phyloP scores from a whole-genome alignment of 2,797 vertebrate species.

The Poeciliopsis turneri region DNA sequence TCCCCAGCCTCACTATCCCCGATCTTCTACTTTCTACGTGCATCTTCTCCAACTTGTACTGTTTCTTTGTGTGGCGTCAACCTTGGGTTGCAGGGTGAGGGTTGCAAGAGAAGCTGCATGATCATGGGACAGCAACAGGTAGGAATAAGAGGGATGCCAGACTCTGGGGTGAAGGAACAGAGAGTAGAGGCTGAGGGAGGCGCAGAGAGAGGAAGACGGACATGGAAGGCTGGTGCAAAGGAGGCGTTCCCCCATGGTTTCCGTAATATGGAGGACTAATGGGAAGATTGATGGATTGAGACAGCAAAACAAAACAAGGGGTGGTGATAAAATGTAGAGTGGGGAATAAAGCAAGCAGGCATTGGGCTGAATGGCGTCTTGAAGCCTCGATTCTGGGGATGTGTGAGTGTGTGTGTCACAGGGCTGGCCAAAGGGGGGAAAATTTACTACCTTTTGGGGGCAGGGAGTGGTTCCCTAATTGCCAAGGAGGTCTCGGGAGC shows the following conservation, averaged over 20 bases:
- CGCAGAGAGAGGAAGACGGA: constrained; percentile 50
- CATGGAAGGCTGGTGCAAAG: constrained; percentile 81
- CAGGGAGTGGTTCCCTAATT: constrained; percentile 91
- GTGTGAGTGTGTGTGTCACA: constrained; percentile 76
- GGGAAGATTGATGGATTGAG: constrained; percentile 97
- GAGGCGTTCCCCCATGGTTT: constrained; percentile 85
- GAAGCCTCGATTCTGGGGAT: constrained; percentile 67
- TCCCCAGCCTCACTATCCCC: constrained; percentile 74
- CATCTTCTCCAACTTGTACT: constrained; percentile 29
- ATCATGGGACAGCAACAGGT: constrained; percentile 18
- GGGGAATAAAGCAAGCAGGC: constrained; percentile 72
- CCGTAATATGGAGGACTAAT: constrained; percentile 91
- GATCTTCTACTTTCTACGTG: constrained; percentile 19
- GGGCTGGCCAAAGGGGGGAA: constrained; percentile 71
- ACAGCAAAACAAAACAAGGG: constrained; percentile 84
- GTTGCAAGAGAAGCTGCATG: neutral
- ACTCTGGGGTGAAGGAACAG: constrained; percentile 32
- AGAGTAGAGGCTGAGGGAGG: constrained; percentile 71
- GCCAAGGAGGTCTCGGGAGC: constrained; percentile 88
- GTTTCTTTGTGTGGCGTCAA: constrained; percentile 4
- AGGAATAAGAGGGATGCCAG: constrained; percentile 13
- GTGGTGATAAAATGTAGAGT: constrained; percentile 82
- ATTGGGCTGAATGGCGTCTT: constrained; percentile 73
- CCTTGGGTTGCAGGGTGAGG: neutral
- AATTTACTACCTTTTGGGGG: constrained; percentile 87